A percentile compares a stretch with the other conserved stretches of the same genome.
Conservation (phyloP, 2,797 vertebrate species). For the Hydrolagus colliei region DNA sequence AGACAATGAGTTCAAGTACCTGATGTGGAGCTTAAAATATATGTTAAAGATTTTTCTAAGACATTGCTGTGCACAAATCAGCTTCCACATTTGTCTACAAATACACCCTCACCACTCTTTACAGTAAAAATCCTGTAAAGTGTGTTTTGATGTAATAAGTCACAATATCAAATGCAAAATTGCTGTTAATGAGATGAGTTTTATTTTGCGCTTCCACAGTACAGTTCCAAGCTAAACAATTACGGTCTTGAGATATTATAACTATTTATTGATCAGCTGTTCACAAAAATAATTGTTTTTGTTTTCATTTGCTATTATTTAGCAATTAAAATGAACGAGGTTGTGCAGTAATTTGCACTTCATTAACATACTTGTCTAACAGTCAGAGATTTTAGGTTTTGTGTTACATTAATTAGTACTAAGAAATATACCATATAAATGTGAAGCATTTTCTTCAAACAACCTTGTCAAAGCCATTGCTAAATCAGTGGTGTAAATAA, state of each 20-base stretch:
- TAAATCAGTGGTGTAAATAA: constrained; percentile 26
- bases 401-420: neutral
- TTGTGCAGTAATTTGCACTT: neutral
- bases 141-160: too few species aligned
- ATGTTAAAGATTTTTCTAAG: too few species aligned
- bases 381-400: too few species aligned
- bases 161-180: neutral
- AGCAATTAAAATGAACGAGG: neutral
- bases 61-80: too few species aligned
- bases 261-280: neutral
- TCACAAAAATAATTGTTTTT: neutral
- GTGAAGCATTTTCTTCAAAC: constrained; percentile 16
- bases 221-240: neutral
- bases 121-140: too few species aligned
- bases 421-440: neutral
- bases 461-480: constrained; percentile 24
- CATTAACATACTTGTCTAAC: too few species aligned
- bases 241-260: neutral
- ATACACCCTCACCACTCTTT: too few species aligned
- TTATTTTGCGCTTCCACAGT: neutral
- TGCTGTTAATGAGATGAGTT: neutral
- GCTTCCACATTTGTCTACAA: too few species aligned
- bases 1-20: too few species aligned
- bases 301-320: neutral
- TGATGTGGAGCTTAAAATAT: too few species aligned